These are phyloP conservation scores for Uropsilus gracilis DNA, from an alignment of 2,113 vertebrate genomes.

Conservation along the genomic window DNA sequence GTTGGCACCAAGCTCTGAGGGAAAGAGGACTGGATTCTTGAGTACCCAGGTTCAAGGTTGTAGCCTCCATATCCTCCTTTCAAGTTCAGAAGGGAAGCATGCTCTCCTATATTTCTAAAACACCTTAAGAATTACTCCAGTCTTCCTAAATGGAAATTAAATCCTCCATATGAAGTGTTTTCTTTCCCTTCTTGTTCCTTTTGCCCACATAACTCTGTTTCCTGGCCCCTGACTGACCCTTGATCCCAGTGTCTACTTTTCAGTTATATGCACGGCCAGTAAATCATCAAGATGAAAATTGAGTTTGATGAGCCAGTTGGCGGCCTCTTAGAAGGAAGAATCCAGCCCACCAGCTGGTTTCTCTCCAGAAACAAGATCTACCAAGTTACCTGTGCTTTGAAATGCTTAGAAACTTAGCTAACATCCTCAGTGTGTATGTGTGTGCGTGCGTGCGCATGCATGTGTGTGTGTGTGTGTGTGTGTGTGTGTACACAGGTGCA, in stretches of 20 bases:
- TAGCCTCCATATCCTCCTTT: neutral
- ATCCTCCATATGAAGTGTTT: neutral
- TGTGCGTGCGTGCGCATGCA: neutral
- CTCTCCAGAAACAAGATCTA: constrained; percentile 7
- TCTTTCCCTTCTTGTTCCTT: neutral
- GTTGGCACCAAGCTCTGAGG: neutral
- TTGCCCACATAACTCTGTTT: neutral
- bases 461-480: neutral
- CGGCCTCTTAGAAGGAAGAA: neutral
- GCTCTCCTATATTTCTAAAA: constrained; percentile 39
- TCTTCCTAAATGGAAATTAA: constrained; percentile 37
- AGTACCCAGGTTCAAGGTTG: neutral
- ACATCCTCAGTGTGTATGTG: neutral
- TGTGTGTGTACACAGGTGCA: no score
- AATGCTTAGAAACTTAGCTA: neutral
- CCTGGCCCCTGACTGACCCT: neutral
- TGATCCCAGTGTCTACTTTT: neutral
- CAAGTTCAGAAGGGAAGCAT: constrained; percentile 15
- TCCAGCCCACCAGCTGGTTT: neutral
- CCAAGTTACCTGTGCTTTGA: neutral
- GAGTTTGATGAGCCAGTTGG: neutral
- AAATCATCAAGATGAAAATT: neutral
- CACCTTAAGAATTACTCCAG: neutral
- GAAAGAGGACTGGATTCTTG: neutral
- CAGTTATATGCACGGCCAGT: neutral